Conservation (phyloP, 2,113 vertebrate species). For the Speoplatyrhinus poulsoni region DNA sequence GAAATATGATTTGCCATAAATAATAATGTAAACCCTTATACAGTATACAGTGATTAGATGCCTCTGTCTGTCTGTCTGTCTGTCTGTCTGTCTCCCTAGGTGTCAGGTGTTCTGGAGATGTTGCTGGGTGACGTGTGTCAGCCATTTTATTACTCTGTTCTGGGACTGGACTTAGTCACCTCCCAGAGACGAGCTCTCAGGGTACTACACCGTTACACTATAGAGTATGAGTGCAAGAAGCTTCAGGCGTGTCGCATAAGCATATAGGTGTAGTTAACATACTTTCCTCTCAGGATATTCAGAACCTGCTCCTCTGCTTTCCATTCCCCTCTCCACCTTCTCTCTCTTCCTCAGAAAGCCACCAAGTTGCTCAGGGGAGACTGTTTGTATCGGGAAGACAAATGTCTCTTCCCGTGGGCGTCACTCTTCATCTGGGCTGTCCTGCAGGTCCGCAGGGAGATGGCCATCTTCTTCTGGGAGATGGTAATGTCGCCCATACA, state of each 20-base stretch:
- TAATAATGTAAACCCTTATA: too few species aligned
- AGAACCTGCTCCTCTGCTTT: neutral
- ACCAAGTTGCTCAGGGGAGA: slow-evolving; percentile 49
- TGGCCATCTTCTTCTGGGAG: slow-evolving; percentile 91
- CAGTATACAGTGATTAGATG: too few species aligned
- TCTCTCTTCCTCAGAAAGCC: neutral
- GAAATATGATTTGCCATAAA: too few species aligned
- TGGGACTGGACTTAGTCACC: slow-evolving; percentile 34
- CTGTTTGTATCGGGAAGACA: slow-evolving; percentile 1
- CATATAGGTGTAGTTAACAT: too few species aligned
- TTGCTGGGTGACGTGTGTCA: slow-evolving; percentile 82
- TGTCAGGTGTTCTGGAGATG: slow-evolving; percentile 77
- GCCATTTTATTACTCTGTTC: slow-evolving; percentile 68
- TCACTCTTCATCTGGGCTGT: slow-evolving; percentile 89
- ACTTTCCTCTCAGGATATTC: neutral
- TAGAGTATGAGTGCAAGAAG: too few species aligned
- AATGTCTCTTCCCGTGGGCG: slow-evolving; percentile 78
- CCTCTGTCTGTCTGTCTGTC: too few species aligned
- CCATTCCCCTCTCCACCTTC: neutral
- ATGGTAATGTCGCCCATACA: slow-evolving; percentile 76
- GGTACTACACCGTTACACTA: slow-evolving; percentile 55
- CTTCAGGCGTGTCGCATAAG: too few species aligned
- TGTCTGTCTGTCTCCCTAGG: slow-evolving; percentile 40
- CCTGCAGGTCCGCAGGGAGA: slow-evolving; percentile 84
- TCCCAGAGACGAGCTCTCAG: slow-evolving; percentile 56